phyloP scores from a whole-genome alignment of 2,888 invertebrate genomes.

The Ellobium chinense region DNA sequence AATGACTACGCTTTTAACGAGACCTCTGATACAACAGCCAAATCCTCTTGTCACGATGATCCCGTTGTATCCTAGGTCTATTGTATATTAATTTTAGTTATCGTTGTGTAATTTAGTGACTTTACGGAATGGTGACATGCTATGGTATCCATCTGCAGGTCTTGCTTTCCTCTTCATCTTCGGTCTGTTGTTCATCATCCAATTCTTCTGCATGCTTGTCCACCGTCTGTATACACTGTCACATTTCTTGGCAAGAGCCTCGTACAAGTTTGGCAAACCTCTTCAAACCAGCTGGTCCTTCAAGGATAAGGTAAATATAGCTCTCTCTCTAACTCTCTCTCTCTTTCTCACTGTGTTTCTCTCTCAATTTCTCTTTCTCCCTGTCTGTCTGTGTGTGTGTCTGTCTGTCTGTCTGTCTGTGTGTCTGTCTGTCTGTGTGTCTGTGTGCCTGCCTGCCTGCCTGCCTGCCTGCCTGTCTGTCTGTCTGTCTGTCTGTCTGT shows the following conservation, averaged over 20 bases:
- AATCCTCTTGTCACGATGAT: too few species aligned
- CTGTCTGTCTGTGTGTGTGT: background rate
- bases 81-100: too few species aligned
- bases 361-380: background rate
- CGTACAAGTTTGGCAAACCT: slow-evolving; percentile 57
- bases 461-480: background rate
- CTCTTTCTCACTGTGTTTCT: background rate
- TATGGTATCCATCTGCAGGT: too few species aligned
- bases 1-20: too few species aligned
- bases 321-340: background rate
- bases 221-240: slow-evolving; percentile 66
- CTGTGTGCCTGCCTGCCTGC: background rate
- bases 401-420: background rate
- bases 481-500: background rate
- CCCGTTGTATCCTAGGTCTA: too few species aligned
- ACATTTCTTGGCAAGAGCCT: slow-evolving; percentile 70
- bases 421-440: background rate
- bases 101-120: too few species aligned
- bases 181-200: slow-evolving; percentile 66
- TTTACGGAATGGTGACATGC: too few species aligned
- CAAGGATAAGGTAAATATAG: background rate
- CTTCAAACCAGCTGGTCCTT: slow-evolving; percentile 43
- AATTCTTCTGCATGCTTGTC: slow-evolving; percentile 69
- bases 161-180: slow-evolving; percentile 66
- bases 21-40: too few species aligned